These are phyloP conservation scores for Drosophila subobscura DNA, from an alignment of 1,140 invertebrate genomes.

Conservation along the genomic window DNA sequence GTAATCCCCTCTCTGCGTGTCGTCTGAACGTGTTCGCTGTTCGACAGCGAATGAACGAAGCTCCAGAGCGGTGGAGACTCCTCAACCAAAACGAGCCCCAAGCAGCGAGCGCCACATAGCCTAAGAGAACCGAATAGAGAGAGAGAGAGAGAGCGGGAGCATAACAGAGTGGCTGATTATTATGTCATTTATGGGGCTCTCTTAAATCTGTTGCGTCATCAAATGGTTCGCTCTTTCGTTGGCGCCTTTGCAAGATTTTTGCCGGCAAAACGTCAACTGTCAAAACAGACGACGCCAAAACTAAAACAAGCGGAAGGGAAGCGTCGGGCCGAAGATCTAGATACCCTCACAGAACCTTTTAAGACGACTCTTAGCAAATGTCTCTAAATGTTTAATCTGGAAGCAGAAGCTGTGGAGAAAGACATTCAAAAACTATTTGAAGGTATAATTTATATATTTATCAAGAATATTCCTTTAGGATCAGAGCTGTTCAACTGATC, in stretches of 20 bases:
- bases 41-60: constrained; percentile 62
- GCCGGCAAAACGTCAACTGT: constrained; percentile 77
- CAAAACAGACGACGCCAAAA: constrained; percentile 62
- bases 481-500: too few species aligned
- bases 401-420: too few species aligned
- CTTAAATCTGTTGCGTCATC: constrained; percentile 53
- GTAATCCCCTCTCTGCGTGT: constrained; percentile 38
- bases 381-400: too few species aligned
- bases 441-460: too few species aligned
- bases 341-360: too few species aligned
- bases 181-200: constrained; percentile 37
- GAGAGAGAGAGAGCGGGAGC: constrained; percentile 15
- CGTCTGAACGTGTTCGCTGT: constrained; percentile 69
- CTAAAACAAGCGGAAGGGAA: constrained; percentile 10
- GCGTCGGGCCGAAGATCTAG: neutral
- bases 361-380: too few species aligned
- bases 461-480: too few species aligned
- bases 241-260: constrained; percentile 36
- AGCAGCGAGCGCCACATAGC: too few species aligned
- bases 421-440: too few species aligned
- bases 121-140: neutral
- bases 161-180: constrained; percentile 13
- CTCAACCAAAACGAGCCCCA: too few species aligned
- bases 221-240: constrained; percentile 27
- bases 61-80: constrained; percentile 8